These are phyloP conservation scores for Harpalus rubripes DNA, from an alignment of 2,888 invertebrate genomes.

Conservation along the genomic window DNA sequence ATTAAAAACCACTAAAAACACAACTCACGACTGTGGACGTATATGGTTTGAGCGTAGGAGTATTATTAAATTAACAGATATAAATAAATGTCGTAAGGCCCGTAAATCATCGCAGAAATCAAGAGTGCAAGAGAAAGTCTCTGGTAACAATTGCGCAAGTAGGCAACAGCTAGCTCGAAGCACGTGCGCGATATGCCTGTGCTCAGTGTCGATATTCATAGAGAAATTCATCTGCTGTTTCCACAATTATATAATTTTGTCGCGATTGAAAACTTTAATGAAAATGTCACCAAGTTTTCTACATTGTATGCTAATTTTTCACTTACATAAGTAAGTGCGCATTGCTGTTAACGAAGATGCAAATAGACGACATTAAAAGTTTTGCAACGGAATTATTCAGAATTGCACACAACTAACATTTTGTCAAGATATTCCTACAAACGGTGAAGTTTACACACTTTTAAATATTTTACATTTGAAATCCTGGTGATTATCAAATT, in stretches of 20 bases:
- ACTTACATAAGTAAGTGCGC: background rate
- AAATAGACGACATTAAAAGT: background rate
- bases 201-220: background rate
- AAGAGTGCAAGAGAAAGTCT: conserved; percentile 60
- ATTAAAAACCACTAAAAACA: conserved; percentile 50
- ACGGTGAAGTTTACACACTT: background rate
- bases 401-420: background rate
- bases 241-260: conserved; percentile 29
- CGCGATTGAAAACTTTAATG: background rate
- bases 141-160: conserved; percentile 47
- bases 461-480: too few species aligned
- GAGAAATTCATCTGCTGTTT: background rate
- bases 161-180: background rate
- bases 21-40: conserved; percentile 24
- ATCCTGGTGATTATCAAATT: too few species aligned
- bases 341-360: background rate
- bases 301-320: conserved; percentile 20
- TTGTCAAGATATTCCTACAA: background rate
- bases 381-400: conserved; percentile 9
- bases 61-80: conserved; percentile 62
- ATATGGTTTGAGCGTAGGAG: conserved; percentile 43
- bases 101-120: conserved; percentile 59
- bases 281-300: conserved; percentile 34
- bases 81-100: conserved; percentile 55
- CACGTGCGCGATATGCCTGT: conserved; percentile 47